These are phyloP conservation scores for Lepidothrix coronata DNA, from an alignment of 2,113 vertebrate species.

Conservation along the genomic window DNA sequence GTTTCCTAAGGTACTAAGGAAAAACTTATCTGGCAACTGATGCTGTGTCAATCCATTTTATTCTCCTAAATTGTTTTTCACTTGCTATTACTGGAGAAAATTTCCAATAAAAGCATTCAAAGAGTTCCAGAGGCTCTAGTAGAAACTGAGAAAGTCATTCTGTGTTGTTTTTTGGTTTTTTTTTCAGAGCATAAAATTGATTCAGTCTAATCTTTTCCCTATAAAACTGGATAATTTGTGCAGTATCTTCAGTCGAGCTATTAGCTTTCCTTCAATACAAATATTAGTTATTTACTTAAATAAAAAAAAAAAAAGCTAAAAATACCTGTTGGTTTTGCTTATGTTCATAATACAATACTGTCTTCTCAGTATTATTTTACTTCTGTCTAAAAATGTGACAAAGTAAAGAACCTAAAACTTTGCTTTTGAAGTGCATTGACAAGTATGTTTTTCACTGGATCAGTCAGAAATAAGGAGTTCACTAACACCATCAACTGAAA, in stretches of 20 bases:
- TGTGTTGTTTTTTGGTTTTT: neutral
- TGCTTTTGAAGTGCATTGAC: constrained; percentile 5
- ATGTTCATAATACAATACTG: neutral
- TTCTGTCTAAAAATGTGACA: neutral
- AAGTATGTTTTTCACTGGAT: constrained; percentile 9
- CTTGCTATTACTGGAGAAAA: neutral
- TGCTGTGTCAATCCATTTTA: neutral
- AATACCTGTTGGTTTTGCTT: neutral
- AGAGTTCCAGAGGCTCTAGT: neutral
- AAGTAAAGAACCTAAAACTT: neutral
- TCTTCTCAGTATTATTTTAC: neutral
- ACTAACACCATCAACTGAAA: neutral
- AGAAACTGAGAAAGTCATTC: neutral
- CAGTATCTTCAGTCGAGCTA: neutral
- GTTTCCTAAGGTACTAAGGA: neutral
- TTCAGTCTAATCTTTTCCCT: neutral
- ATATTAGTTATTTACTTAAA: neutral
- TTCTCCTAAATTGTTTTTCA: neutral
- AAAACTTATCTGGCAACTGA: neutral
- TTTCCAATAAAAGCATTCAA: neutral
- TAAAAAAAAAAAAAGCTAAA: neutral
- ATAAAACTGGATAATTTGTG: neutral
- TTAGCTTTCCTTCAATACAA: neutral
- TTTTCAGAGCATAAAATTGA: neutral
- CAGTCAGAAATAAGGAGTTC: neutral